phyloP scores from a whole-genome alignment of 2,113 vertebrate genomes.

The Erythrocebus patas region DNA sequence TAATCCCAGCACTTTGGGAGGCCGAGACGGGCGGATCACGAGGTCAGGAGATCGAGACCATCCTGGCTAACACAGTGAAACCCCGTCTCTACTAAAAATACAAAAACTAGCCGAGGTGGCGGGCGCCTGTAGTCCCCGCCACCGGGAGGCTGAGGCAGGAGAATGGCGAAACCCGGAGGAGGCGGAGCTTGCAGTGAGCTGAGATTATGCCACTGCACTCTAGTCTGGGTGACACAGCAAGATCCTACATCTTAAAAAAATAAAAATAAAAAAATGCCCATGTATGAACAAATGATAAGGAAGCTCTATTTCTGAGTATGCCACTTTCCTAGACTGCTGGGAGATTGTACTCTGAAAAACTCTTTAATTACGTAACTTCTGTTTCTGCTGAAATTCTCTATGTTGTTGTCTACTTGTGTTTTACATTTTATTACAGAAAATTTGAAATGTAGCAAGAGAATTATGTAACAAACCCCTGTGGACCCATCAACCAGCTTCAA shows the following conservation, averaged over 20 bases:
- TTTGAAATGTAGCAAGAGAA: background rate
- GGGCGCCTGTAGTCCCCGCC: no score
- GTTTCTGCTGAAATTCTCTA: background rate
- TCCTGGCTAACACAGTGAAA: no score
- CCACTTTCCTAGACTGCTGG: background rate
- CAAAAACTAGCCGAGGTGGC: no score
- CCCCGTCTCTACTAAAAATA: no score
- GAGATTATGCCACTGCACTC: background rate
- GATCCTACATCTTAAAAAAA: background rate
- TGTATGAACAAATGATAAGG: background rate
- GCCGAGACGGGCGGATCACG: no score
- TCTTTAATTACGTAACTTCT: background rate
- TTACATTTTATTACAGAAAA: slow-evolving; percentile 5
- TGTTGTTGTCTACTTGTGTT: background rate
- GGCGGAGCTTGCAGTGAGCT: background rate
- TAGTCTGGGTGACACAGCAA: background rate
- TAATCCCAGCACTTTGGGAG: no score
- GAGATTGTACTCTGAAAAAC: background rate
- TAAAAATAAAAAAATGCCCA: no score
- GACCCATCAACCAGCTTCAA: background rate
- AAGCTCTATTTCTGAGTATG: background rate
- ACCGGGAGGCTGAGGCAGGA: no score
- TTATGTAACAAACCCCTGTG: background rate
- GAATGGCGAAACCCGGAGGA: no score
- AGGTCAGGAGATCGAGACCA: no score